These are phyloP conservation scores for Atherix ibis DNA, from an alignment of 2,888 invertebrate genomes.

Conservation along the genomic window DNA sequence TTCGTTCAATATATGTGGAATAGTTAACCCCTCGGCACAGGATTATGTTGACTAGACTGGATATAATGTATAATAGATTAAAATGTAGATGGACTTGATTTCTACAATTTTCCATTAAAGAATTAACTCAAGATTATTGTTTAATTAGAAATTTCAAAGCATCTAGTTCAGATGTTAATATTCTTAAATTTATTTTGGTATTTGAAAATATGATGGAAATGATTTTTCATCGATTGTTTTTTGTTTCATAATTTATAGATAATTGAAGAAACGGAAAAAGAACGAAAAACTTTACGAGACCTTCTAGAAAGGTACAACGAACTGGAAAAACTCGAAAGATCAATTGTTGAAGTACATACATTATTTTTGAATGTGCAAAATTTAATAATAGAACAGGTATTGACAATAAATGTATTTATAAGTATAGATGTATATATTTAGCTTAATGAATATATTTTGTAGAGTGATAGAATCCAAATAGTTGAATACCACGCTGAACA, in stretches of 20 bases:
- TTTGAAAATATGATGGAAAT: no score
- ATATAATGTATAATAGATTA: neutral
- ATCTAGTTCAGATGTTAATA: no score
- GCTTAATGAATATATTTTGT: no score
- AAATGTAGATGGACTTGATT: conserved; percentile 1
- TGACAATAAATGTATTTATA: conserved; percentile 1
- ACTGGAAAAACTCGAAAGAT: conserved; percentile 29
- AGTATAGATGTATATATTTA: no score
- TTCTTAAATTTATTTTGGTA: no score
- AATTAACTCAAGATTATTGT: no score
- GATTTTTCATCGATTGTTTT: no score
- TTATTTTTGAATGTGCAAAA: conserved; percentile 31
- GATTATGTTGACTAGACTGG: no score
- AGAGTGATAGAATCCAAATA: conserved; percentile 29
- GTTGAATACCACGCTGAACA: conserved; percentile 32
- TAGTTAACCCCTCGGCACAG: no score
- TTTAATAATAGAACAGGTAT: conserved; percentile 29
- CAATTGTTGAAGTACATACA: conserved; percentile 31
- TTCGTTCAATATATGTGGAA: no score
- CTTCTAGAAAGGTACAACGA: conserved; percentile 30
- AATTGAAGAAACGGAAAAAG: conserved; percentile 31
- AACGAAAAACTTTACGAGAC: conserved; percentile 26
- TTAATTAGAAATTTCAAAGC: no score
- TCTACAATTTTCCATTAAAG: conserved; percentile 11
- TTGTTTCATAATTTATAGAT: conserved; percentile 17